Evolutionary conservation across 2,888 invertebrate genomes (phyloP).

Genomic region (Microctonus aethiopoides): DNA sequence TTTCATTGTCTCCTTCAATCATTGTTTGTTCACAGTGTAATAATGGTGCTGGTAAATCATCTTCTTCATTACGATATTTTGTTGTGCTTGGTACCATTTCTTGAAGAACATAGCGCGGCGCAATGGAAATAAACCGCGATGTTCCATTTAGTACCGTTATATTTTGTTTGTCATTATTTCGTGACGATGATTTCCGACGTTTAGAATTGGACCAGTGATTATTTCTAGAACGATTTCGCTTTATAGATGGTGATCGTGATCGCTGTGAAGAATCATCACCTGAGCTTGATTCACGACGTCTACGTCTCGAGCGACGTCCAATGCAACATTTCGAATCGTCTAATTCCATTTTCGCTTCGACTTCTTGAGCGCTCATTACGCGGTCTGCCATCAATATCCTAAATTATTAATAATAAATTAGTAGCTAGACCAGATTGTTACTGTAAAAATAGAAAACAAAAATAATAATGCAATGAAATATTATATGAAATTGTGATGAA

Average conservation of each 20-base stretch:
- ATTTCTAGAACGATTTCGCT: slow-evolving; percentile 26
- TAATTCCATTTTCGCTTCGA: slow-evolving; percentile 57
- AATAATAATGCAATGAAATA: too few relatives aligned
- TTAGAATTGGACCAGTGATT: background rate
- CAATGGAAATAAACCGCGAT: slow-evolving; percentile 3
- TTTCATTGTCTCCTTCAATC: slow-evolving; percentile 49
- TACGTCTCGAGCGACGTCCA: slow-evolving; percentile 46
- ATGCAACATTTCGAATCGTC: slow-evolving; percentile 61
- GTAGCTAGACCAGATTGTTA: background rate
- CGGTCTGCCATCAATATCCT: slow-evolving; percentile 56
- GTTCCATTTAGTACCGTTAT: background rate
- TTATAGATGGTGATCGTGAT: slow-evolving; percentile 41
- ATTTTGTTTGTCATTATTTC: background rate
- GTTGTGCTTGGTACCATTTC: background rate
- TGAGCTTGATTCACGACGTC: slow-evolving; percentile 53
- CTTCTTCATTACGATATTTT: slow-evolving; percentile 33
- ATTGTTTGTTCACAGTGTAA: slow-evolving; percentile 56
- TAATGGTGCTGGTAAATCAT: slow-evolving; percentile 40
- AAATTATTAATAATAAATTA: slow-evolving; percentile 10
- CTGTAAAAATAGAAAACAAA: background rate
- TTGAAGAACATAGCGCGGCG: background rate
- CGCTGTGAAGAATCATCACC: slow-evolving; percentile 50
- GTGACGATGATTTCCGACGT: slow-evolving; percentile 24
- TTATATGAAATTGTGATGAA: background rate
- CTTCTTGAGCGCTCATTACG: slow-evolving; percentile 49